Evolutionary conservation across 1,140 invertebrate genomes (phyloP).

Genomic region (Sesamia nonagrioides): DNA sequence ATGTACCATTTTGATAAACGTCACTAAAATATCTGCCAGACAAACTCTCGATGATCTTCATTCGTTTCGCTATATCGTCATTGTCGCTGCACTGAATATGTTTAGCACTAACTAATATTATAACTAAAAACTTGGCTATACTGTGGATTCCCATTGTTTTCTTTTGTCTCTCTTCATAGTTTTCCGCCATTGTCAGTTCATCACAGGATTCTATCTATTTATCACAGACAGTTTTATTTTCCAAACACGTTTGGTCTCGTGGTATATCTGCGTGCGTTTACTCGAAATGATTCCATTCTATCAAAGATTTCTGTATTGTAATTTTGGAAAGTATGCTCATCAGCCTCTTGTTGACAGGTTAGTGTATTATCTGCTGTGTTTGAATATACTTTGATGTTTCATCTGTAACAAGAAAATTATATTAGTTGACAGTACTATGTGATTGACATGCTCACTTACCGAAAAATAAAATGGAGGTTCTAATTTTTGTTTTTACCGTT

Average conservation of each 20-base stretch:
- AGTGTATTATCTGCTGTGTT: constrained; percentile 3
- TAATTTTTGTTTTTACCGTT: too few species aligned
- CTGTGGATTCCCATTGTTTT: constrained; percentile 38
- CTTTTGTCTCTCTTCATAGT: constrained; percentile 18
- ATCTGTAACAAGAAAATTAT: constrained; percentile 38
- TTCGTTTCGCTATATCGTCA: constrained; percentile 69
- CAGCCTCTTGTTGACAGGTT: constrained; percentile 16
- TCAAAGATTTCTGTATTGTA: constrained; percentile 15
- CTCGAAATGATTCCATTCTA: constrained; percentile 31
- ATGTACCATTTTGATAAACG: constrained; percentile 82
- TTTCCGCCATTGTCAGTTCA: constrained; percentile 74
- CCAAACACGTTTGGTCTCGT: constrained; percentile 5
- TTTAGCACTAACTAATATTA: constrained; percentile 65
- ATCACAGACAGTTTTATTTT: constrained; percentile 16
- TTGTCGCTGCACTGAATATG: constrained; percentile 63
- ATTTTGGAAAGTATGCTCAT: constrained; percentile 26
- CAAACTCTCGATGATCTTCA: constrained; percentile 74
- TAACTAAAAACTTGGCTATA: constrained; percentile 50
- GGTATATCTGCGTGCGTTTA: constrained; percentile 5
- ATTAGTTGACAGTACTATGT: constrained; percentile 13
- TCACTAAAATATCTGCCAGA: constrained; percentile 73
- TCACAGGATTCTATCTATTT: constrained; percentile 61
- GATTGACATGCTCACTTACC: not conserved
- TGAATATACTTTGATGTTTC: not conserved
- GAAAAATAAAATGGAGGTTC: not conserved